These are phyloP conservation scores for Phorcus lineatus DNA, from an alignment of 2,888 invertebrate species.

Conservation along the genomic window DNA sequence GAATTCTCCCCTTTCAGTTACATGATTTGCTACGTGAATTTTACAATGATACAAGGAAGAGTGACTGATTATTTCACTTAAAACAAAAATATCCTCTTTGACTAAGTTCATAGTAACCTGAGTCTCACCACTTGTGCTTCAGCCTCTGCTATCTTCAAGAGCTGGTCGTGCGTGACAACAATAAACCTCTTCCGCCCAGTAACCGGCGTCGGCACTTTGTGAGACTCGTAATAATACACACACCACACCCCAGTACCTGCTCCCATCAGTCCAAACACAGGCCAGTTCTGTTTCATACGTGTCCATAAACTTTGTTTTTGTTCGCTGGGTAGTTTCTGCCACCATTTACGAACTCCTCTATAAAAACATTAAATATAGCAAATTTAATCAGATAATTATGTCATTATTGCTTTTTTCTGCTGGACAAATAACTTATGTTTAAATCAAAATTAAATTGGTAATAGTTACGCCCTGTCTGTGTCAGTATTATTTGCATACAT, in stretches of 20 bases:
- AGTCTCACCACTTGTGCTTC: constrained; percentile 73
- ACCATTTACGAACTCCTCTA: constrained; percentile 76
- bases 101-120: no score
- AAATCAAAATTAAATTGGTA: no score
- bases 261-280: constrained; percentile 18
- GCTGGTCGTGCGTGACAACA: constrained; percentile 77
- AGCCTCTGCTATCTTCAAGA: constrained; percentile 73
- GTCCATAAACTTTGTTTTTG: constrained; percentile 58
- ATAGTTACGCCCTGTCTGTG: no score
- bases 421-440: background rate
- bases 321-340: constrained; percentile 73
- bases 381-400: background rate
- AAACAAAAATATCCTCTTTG: no score
- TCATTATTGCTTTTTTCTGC: background rate
- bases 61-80: no score
- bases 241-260: constrained; percentile 28
- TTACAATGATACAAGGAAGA: no score
- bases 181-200: constrained; percentile 78
- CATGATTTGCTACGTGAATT: no score
- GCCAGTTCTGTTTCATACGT: constrained; percentile 36
- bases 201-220: constrained; percentile 78
- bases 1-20: constrained; percentile 76
- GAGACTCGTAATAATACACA: constrained; percentile 70
- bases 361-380: constrained; percentile 60
- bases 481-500: no score